Percentiles rank a stretch among this genome's conserved stretches.
phyloP scores from a whole-genome alignment of 2,113 vertebrate species.

The Cygnus atratus region DNA sequence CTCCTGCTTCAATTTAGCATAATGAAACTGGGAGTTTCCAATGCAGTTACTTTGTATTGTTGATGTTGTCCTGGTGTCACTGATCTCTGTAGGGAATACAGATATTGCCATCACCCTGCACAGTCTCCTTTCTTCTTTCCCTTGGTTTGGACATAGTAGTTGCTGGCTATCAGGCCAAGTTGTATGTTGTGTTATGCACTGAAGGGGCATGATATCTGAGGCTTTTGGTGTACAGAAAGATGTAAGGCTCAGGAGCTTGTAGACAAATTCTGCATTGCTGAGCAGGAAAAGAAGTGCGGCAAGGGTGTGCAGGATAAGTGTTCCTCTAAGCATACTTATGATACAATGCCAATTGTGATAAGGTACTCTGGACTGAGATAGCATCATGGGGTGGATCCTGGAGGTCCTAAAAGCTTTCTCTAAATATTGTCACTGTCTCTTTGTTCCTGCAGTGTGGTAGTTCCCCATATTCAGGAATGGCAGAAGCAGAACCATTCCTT shows the following conservation, averaged over 20 bases:
- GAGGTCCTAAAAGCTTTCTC: not conserved
- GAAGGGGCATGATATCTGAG: not conserved
- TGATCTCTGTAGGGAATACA: not conserved
- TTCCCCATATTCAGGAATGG: not conserved
- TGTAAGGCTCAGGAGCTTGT: not conserved
- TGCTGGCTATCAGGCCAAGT: not conserved
- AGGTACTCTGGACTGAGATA: not conserved
- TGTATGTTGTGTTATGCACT: not conserved
- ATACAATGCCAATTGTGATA: no score
- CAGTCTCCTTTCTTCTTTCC: not conserved
- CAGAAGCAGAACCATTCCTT: not conserved
- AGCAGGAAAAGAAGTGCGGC: not conserved
- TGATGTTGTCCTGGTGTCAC: rapidly evolving
- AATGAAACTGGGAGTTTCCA: not conserved
- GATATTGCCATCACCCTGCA: not conserved
- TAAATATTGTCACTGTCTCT: not conserved
- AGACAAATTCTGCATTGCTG: not conserved
- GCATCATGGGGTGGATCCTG: not conserved
- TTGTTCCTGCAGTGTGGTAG: not conserved
- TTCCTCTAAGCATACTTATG: not conserved
- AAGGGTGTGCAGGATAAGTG: not conserved
- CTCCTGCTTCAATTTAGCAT: not conserved
- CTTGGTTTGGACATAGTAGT: not conserved
- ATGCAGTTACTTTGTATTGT: not conserved
- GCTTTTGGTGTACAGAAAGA: not conserved